These are phyloP conservation scores for Microcebus jonahi DNA, from an alignment of 2,113 vertebrate species.

Conservation along the genomic window DNA sequence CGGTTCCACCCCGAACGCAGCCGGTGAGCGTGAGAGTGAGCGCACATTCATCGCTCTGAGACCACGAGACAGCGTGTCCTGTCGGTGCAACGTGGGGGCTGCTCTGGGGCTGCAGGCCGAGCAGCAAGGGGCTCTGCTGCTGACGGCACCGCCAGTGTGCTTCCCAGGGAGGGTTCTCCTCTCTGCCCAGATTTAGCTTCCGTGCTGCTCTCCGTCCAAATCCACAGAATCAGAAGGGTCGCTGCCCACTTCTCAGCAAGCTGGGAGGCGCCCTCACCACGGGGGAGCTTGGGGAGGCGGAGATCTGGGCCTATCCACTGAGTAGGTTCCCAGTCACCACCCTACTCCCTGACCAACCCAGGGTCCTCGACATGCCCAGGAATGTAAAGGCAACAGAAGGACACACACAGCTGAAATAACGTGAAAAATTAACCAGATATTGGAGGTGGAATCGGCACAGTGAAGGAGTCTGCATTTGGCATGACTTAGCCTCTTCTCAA, in stretches of 20 bases:
- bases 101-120: slow-evolving; percentile 4
- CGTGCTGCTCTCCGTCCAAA: neutral
- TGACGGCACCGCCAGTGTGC: neutral
- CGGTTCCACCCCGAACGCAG: slow-evolving; percentile 54
- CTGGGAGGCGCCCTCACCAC: neutral
- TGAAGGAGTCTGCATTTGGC: neutral
- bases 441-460: neutral
- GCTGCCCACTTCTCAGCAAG: neutral
- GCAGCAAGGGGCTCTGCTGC: neutral
- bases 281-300: neutral
- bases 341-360: too few relatives aligned
- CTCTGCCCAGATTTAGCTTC: slow-evolving; percentile 23
- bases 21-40: slow-evolving; percentile 74
- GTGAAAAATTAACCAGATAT: neutral
- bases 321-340: neutral
- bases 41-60: slow-evolving; percentile 51
- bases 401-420: neutral
- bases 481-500: neutral
- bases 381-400: neutral
- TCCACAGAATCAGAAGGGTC: slow-evolving; percentile 28
- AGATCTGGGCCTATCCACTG: neutral
- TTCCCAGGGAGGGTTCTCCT: slow-evolving; percentile 31
- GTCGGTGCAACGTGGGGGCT: slow-evolving; percentile 34
- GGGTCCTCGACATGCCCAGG: neutral
- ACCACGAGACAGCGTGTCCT: slow-evolving; percentile 68